A percentile compares a stretch with the other conserved stretches of the same genome.
Conservation (phyloP, 2,888 invertebrate species). For the Xanthia icteritia region DNA sequence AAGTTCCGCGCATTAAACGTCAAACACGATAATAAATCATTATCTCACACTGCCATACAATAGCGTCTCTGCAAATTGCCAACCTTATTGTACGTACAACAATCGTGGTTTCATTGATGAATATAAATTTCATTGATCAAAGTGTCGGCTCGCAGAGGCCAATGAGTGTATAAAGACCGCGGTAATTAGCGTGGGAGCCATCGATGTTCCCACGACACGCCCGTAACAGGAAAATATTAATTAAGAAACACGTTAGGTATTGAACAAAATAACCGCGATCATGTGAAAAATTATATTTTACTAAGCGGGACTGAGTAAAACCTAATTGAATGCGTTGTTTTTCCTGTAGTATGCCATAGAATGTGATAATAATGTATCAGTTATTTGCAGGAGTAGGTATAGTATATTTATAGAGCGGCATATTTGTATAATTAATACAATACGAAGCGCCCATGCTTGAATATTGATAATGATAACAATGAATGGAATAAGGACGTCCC, state of each 20-base stretch:
- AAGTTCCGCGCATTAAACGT: constrained; percentile 51
- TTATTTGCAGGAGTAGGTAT: constrained; percentile 17
- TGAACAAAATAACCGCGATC: constrained; percentile 65
- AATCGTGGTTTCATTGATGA: constrained; percentile 83
- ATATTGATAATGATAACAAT: constrained; percentile 34
- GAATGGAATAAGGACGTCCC: constrained; percentile 35
- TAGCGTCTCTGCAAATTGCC: constrained; percentile 71
- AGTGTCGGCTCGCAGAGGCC: constrained; percentile 74
- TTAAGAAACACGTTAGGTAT: constrained; percentile 75
- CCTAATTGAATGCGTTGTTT: constrained; percentile 31
- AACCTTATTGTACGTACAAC: constrained; percentile 72
- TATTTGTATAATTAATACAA: constrained; percentile 28
- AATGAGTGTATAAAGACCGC: constrained; percentile 78
- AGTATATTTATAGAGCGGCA: constrained; percentile 9
- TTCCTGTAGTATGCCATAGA: constrained; percentile 13
- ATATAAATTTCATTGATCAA: constrained; percentile 84
- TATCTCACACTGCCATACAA: constrained; percentile 69
- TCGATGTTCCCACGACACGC: constrained; percentile 82
- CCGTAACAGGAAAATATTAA: constrained; percentile 82
- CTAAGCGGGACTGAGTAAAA: constrained; percentile 37
- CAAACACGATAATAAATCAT: constrained; percentile 62
- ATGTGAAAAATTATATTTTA: constrained; percentile 56
- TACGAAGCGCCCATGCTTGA: constrained; percentile 46
- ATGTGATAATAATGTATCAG: neutral
- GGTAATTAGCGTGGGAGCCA: constrained; percentile 86